phyloP scores from a whole-genome alignment of 2,113 vertebrate species.

The Formicarius rufipectus region DNA sequence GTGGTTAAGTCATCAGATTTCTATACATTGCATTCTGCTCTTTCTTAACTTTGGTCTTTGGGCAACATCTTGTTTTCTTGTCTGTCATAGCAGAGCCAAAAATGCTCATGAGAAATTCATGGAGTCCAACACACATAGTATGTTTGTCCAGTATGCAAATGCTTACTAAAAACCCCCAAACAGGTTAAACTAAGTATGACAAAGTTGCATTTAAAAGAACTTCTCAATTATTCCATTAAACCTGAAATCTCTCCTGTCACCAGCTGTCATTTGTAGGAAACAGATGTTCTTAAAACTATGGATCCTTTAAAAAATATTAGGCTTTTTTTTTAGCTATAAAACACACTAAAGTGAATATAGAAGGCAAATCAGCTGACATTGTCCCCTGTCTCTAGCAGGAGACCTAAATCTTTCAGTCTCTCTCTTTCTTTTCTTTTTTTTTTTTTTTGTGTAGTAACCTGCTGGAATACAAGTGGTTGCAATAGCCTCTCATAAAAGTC shows the following conservation, averaged over 20 bases:
- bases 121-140: neutral
- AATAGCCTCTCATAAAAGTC: neutral
- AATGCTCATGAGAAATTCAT: neutral
- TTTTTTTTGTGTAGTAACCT: neutral
- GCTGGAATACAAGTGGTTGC: neutral
- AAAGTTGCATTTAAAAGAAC: neutral
- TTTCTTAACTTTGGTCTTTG: neutral
- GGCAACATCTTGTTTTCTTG: neutral
- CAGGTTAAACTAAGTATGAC: neutral
- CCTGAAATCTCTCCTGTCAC: neutral
- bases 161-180: neutral
- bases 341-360: neutral
- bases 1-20: neutral
- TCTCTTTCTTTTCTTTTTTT: neutral
- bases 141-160: neutral
- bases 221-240: neutral
- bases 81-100: neutral
- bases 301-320: neutral
- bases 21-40: neutral
- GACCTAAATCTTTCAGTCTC: neutral
- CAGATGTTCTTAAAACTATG: neutral
- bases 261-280: neutral
- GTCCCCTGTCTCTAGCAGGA: neutral
- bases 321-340: neutral
- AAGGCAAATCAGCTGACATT: neutral